Percentiles rank a stretch among this genome's conserved stretches.
These are phyloP conservation scores for Artibeus jamaicensis DNA, from an alignment of 2,797 vertebrate species.

Conservation along the genomic window DNA sequence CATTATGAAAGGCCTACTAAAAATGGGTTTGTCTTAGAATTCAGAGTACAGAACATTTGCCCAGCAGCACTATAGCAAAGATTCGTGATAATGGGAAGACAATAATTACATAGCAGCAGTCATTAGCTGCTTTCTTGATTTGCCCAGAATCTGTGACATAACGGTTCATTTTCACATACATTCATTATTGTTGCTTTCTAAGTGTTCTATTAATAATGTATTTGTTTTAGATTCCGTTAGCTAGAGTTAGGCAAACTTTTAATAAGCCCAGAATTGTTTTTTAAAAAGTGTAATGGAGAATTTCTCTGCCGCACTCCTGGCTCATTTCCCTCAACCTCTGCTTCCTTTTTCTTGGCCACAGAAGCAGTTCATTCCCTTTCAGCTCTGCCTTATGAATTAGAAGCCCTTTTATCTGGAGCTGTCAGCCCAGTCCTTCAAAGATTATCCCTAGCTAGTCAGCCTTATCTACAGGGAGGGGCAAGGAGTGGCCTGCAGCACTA, in stretches of 20 bases:
- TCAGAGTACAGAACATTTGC: not conserved
- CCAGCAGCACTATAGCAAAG: not conserved
- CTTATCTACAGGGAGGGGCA: conserved; percentile 7
- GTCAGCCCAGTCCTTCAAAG: conserved; percentile 26
- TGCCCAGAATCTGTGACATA: not conserved
- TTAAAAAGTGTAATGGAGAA: not conserved
- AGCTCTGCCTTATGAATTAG: conserved; percentile 5
- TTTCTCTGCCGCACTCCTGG: not conserved
- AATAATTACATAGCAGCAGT: not conserved
- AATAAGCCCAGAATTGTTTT: not conserved
- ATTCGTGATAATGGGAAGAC: not conserved
- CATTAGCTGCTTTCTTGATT: not conserved
- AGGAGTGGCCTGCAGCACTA: conserved; percentile 9
- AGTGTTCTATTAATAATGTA: not conserved
- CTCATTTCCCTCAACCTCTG: not conserved
- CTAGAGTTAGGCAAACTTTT: not conserved
- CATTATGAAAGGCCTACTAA: not conserved
- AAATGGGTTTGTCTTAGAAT: not conserved
- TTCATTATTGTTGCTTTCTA: not conserved
- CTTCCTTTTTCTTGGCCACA: conserved; percentile 1
- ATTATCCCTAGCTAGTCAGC: not conserved
- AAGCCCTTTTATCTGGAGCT: conserved; percentile 34
- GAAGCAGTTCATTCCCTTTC: not conserved
- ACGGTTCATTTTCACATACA: not conserved
- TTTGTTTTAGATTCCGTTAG: not conserved